A percentile compares a stretch with the other conserved stretches of the same genome.
Conservation (phyloP, 1,140 invertebrate species). For the Leptinotarsa undecemlineata region DNA sequence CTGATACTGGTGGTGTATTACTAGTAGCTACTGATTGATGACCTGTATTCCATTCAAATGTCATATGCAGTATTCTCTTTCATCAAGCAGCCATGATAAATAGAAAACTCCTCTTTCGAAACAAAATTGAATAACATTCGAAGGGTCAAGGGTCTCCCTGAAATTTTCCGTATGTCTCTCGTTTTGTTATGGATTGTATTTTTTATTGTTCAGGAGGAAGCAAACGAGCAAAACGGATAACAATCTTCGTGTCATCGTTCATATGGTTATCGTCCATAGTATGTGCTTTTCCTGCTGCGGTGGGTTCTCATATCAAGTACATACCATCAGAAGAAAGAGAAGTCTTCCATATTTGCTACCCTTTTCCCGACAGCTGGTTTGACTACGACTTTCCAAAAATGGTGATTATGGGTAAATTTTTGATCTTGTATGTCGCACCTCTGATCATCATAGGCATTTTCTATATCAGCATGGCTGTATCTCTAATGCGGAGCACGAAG, state of each 20-base stretch:
- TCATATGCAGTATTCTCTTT: no score
- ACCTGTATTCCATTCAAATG: no score
- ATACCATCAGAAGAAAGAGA: constrained; percentile 58
- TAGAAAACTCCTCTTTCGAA: no score
- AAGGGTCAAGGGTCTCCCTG: no score
- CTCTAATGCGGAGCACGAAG: constrained; percentile 74
- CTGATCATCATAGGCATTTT: constrained; percentile 84
- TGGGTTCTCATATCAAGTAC: constrained; percentile 71
- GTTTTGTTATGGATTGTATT: no score
- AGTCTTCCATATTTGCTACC: constrained; percentile 71
- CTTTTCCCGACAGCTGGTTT: constrained; percentile 75
- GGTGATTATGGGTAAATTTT: constrained; percentile 74
- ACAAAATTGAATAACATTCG: no score
- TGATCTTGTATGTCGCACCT: constrained; percentile 87
- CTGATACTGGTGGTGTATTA: no score
- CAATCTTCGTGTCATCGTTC: constrained; percentile 66
- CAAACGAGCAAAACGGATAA: constrained; percentile 69
- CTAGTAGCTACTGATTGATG: no score
- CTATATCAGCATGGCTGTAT: constrained; percentile 85
- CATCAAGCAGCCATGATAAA: no score
- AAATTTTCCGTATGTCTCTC: no score
- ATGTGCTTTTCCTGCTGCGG: constrained; percentile 76
- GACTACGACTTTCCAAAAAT: constrained; percentile 66
- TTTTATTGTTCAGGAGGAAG: constrained; percentile 63
- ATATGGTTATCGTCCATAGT: constrained; percentile 83